Evolutionary conservation across 2,113 vertebrate species (phyloP).

Genomic region (Sterrhoptilus dennistouni): DNA sequence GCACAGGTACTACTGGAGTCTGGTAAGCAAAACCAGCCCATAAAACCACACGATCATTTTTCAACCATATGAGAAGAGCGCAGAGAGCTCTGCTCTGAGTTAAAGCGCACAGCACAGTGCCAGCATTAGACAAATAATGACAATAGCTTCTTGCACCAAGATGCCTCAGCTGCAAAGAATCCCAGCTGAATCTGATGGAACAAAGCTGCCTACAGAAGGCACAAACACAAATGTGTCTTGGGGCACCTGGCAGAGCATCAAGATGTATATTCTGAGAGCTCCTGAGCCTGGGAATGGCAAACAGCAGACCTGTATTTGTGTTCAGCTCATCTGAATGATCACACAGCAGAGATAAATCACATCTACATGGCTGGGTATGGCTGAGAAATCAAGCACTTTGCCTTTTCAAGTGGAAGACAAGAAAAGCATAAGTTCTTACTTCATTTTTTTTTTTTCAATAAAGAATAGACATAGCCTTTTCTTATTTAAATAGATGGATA

Average conservation of each 20-base stretch:
- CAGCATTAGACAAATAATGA: neutral
- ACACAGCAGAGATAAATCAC: neutral
- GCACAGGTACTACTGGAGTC: neutral
- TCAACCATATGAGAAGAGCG: neutral
- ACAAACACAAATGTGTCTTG: neutral
- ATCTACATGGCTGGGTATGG: neutral
- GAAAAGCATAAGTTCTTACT: neutral
- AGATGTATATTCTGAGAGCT: neutral
- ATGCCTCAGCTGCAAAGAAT: neutral
- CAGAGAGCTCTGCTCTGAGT: neutral
- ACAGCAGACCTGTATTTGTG: neutral
- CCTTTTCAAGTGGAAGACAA: neutral
- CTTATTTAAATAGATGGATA: neutral
- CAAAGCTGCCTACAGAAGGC: neutral
- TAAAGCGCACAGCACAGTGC: neutral
- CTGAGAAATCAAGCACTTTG: neutral
- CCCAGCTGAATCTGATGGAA: constrained; percentile 7
- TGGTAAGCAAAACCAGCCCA: neutral
- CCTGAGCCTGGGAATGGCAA: neutral
- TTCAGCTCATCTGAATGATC: neutral
- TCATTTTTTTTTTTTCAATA: neutral
- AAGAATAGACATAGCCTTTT: neutral
- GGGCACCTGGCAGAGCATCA: neutral
- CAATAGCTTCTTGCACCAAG: neutral
- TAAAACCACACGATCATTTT: neutral